These are phyloP conservation scores for Pangasius djambal DNA, from an alignment of 2,797 vertebrate genomes.

Conservation along the genomic window DNA sequence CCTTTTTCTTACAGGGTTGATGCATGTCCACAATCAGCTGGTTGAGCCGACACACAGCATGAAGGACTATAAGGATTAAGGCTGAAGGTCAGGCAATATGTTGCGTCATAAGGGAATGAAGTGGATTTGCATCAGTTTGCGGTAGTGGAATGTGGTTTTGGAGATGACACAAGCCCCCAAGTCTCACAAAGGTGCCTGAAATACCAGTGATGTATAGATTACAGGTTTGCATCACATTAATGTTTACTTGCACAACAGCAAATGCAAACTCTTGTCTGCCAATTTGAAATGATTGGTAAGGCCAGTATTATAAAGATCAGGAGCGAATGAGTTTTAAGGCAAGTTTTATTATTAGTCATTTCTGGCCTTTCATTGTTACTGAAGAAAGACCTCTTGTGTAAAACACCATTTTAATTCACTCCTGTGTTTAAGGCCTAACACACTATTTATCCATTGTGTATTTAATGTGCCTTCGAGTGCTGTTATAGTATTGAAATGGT, in stretches of 20 bases:
- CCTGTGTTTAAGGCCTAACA: background rate
- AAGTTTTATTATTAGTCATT: conserved; percentile 3
- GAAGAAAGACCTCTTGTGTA: background rate
- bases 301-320: conserved; percentile 5
- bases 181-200: conserved; percentile 22
- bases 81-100: background rate
- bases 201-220: conserved; percentile 21
- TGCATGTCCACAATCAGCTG: conserved; percentile 95
- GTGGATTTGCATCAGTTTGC: conserved; percentile 4
- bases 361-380: background rate
- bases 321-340: background rate
- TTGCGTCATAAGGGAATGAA: background rate
- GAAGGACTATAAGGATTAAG: conserved; percentile 53
- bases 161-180: conserved; percentile 29
- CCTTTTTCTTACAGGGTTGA: conserved; percentile 81
- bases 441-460: background rate
- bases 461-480: conserved; percentile 11
- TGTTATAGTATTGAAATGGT: background rate
- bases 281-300: background rate
- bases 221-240: conserved; percentile 16
- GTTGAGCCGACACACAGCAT: conserved; percentile 78
- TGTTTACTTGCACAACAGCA: conserved; percentile 4
- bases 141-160: conserved; percentile 22
- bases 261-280: conserved; percentile 1
- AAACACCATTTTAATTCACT: conserved; percentile 12